A percentile compares a stretch with the other conserved stretches of the same genome.
Conservation (phyloP, 2,113 vertebrate genomes). For the Gallinago undulata region DNA sequence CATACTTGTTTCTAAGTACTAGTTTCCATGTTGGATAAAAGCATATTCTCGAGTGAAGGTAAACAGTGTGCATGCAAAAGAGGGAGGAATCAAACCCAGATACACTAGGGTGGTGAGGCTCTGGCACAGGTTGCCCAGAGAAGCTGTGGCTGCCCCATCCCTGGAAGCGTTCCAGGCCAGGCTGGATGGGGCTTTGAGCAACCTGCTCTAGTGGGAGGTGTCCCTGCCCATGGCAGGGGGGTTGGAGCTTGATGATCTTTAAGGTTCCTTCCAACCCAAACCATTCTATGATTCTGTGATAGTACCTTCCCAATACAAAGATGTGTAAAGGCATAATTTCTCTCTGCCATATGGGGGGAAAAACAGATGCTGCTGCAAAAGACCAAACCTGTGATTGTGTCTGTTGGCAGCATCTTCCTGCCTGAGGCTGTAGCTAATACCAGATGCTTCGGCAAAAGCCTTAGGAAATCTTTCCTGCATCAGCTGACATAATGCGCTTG, state of each 20-base stretch:
- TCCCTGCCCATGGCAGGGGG: too few species aligned
- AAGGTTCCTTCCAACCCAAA: too few species aligned
- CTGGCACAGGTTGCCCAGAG: too few species aligned
- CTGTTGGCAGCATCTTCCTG: not conserved
- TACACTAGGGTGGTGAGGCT: not conserved
- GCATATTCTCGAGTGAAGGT: not conserved
- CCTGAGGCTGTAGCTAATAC: not conserved
- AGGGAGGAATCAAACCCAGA: not conserved
- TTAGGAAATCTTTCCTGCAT: not conserved
- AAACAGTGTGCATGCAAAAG: not conserved
- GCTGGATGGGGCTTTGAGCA: too few species aligned
- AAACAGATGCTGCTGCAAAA: not conserved
- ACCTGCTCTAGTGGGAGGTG: too few species aligned
- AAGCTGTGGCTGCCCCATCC: too few species aligned
- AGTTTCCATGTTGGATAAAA: not conserved
- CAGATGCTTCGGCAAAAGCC: not conserved
- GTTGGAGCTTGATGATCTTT: too few species aligned
- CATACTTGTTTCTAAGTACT: not conserved
- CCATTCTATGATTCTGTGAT: too few species aligned
- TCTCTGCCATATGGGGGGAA: not conserved
- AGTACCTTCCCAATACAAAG: not conserved
- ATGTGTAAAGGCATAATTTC: not conserved
- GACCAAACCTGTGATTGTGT: not conserved
- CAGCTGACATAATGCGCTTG: not conserved
- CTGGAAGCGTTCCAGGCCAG: too few species aligned